A percentile compares a stretch with the other conserved stretches of the same genome.
Conservation (phyloP, 2,888 invertebrate genomes). For the Clivina fossor region DNA sequence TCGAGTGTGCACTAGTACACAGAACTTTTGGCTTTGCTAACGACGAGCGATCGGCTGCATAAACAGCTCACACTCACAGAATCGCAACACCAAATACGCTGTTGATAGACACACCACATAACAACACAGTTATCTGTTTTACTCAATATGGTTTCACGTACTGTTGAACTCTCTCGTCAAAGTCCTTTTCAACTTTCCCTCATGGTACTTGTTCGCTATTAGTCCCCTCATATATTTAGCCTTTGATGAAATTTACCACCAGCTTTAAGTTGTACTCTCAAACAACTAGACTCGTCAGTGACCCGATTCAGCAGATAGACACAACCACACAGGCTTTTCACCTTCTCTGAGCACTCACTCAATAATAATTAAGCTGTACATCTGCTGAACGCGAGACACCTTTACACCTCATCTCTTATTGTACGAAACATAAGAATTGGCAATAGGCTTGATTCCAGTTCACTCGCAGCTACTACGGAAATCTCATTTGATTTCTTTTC, state of each 20-base stretch:
- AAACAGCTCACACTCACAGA: too few species aligned
- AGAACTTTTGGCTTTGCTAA: too few species aligned
- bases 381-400: too few species aligned
- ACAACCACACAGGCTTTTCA: background rate
- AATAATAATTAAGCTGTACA: too few species aligned
- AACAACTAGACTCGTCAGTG: slow-evolving; percentile 59
- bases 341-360: too few species aligned
- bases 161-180: slow-evolving; percentile 63
- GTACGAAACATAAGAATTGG: too few species aligned
- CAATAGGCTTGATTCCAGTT: slow-evolving; percentile 61
- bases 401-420: too few species aligned
- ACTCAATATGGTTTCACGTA: slow-evolving; percentile 59
- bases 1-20: too few species aligned
- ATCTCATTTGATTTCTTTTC: slow-evolving; percentile 69
- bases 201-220: slow-evolving; percentile 69
- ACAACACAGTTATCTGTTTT: too few species aligned
- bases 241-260: slow-evolving; percentile 63
- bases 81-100: background rate
- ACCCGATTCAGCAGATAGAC: too few species aligned
- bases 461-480: slow-evolving; percentile 66
- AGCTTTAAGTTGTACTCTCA: slow-evolving; percentile 63
- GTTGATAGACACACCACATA: too few species aligned
- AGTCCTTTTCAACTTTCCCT: slow-evolving; percentile 73
- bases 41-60: too few species aligned
- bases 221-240: slow-evolving; percentile 66